These are phyloP conservation scores for Acanthochromis polyacanthus DNA, from an alignment of 2,113 vertebrate genomes.

Conservation along the genomic window DNA sequence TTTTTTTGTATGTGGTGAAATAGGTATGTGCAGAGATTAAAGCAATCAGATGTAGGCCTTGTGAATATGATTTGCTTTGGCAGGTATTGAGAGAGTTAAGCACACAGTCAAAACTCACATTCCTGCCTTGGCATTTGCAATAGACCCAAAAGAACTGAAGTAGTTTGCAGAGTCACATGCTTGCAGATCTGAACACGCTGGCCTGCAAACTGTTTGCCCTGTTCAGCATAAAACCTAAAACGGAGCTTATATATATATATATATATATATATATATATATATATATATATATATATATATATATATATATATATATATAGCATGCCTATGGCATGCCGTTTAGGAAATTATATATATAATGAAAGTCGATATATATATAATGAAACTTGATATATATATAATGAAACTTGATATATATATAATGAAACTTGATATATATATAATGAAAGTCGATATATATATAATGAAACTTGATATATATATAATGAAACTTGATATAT, in stretches of 20 bases:
- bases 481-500: no score
- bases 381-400: no score
- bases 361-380: no score
- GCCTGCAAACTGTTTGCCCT: constrained; percentile 2
- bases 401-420: no score
- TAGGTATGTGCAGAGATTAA: constrained; percentile 38
- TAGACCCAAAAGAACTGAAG: constrained; percentile 30
- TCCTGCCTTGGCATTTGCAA: constrained; percentile 50
- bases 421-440: no score
- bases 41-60: constrained; percentile 40
- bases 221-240: neutral
- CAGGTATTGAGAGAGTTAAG: constrained; percentile 47
- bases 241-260: neutral
- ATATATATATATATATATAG: no score
- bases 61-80: constrained; percentile 62
- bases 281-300: no score
- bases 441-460: no score
- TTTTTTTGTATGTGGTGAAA: constrained; percentile 20
- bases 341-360: no score
- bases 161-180: constrained; percentile 31
- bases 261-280: no score
- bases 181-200: constrained; percentile 63
- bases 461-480: no score
- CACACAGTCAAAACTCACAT: constrained; percentile 48
- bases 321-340: no score